phyloP scores from a whole-genome alignment of 2,797 vertebrate species.

The Siniperca scherzeri region DNA sequence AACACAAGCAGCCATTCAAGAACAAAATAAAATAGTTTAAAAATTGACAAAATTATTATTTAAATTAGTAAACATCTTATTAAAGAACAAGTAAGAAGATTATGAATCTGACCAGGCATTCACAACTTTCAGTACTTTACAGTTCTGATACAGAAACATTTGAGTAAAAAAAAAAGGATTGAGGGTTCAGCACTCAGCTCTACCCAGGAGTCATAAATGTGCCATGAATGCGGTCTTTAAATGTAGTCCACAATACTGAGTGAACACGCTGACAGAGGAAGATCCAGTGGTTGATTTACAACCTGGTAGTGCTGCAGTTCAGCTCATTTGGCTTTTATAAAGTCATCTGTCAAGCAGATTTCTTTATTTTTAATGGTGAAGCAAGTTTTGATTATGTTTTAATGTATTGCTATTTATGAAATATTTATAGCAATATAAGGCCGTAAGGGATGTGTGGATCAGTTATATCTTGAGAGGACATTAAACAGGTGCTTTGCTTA shows the following conservation, averaged over 20 bases:
- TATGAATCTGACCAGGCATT: too few species aligned
- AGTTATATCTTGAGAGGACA: neutral
- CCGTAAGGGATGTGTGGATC: neutral
- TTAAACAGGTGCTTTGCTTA: too few species aligned
- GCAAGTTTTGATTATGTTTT: neutral
- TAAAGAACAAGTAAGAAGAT: neutral
- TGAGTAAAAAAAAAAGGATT: too few species aligned
- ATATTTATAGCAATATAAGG: constrained; percentile 16
- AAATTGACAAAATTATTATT: neutral
- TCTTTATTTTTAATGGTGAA: constrained; percentile 16
- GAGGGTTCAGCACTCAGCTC: too few species aligned
- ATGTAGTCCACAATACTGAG: neutral
- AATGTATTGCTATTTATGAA: constrained; percentile 38
- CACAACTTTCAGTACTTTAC: neutral
- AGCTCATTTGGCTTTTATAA: constrained; percentile 64
- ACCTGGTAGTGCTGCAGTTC: neutral
- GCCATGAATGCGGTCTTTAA: neutral
- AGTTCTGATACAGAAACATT: neutral
- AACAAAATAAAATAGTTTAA: neutral
- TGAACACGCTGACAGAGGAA: neutral
- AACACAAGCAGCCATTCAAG: neutral
- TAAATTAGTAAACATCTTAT: neutral
- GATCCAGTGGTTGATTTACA: constrained; percentile 23
- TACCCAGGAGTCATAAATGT: neutral
- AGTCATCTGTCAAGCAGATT: constrained; percentile 42